Percentiles rank a stretch among this genome's conserved stretches.
These are phyloP conservation scores for Sebastes diaconus DNA, from an alignment of 2,797 vertebrate species.

Conservation along the genomic window DNA sequence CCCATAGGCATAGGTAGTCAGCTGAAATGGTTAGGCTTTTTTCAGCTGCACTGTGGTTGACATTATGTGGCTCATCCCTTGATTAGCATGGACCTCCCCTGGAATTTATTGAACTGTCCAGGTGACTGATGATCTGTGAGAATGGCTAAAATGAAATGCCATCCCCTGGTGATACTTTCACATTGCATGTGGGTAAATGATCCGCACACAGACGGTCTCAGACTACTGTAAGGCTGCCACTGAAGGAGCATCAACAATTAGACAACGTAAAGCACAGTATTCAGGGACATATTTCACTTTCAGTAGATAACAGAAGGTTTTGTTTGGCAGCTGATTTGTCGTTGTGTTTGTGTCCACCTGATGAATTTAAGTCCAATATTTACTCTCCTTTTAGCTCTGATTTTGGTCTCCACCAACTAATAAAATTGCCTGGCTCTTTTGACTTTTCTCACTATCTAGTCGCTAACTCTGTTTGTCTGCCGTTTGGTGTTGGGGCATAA, in stretches of 20 bases:
- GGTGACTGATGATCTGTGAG: constrained; percentile 28
- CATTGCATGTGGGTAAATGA: neutral
- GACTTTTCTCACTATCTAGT: neutral
- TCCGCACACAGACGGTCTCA: neutral
- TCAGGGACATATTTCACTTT: neutral
- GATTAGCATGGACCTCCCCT: neutral
- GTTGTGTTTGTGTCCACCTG: neutral
- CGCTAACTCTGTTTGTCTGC: neutral
- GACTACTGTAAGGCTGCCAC: neutral
- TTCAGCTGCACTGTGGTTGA: neutral
- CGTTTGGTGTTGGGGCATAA: neutral
- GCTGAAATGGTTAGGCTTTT: neutral
- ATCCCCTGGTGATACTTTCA: neutral
- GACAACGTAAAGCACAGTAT: neutral
- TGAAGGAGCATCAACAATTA: neutral
- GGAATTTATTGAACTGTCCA: constrained; percentile 16
- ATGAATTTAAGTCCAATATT: neutral
- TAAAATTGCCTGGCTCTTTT: neutral
- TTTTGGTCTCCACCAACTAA: neutral
- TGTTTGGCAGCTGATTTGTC: neutral
- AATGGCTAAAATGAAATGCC: constrained; percentile 12
- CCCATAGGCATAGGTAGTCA: too few species aligned
- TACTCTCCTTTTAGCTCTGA: neutral
- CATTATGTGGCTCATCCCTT: neutral
- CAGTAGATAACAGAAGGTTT: neutral